Conservation (phyloP, 2,113 vertebrate species). For the Brachypodius melanocephalos region DNA sequence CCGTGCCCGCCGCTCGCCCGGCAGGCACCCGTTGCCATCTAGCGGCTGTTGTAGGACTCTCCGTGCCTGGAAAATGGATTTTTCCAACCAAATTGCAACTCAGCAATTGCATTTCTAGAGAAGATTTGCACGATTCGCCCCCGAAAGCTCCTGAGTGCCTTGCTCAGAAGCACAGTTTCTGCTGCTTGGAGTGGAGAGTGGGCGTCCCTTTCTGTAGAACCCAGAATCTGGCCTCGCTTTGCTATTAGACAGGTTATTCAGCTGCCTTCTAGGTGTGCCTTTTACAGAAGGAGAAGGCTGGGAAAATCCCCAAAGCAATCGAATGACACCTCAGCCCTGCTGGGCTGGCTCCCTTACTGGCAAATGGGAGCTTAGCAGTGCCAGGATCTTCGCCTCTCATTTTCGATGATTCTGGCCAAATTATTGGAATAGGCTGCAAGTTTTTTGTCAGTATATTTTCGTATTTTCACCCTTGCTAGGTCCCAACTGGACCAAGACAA, state of each 20-base stretch:
- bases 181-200: accelerated
- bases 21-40: constrained; percentile 49
- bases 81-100: accelerated
- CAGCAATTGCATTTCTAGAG: not conserved
- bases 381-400: not conserved
- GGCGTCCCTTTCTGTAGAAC: too few species aligned
- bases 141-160: not conserved
- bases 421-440: not conserved
- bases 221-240: not conserved
- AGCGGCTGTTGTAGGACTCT: not conserved
- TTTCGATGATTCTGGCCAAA: not conserved
- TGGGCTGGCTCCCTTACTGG: not conserved
- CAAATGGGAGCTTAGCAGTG: not conserved
- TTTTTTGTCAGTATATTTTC: not conserved
- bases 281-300: not conserved
- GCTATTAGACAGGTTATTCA: not conserved
- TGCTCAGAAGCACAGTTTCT: not conserved
- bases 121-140: not conserved
- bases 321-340: not conserved
- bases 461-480: not conserved
- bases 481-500: not conserved
- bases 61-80: not conserved
- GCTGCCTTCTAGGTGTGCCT: not conserved
- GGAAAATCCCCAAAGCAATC: not conserved
- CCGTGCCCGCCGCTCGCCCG: not conserved